Evolutionary conservation across 2,113 vertebrate species (phyloP), one percentile per base, ranked within the genome.

Genomic region (Ctenomys sociabilis): DNA sequence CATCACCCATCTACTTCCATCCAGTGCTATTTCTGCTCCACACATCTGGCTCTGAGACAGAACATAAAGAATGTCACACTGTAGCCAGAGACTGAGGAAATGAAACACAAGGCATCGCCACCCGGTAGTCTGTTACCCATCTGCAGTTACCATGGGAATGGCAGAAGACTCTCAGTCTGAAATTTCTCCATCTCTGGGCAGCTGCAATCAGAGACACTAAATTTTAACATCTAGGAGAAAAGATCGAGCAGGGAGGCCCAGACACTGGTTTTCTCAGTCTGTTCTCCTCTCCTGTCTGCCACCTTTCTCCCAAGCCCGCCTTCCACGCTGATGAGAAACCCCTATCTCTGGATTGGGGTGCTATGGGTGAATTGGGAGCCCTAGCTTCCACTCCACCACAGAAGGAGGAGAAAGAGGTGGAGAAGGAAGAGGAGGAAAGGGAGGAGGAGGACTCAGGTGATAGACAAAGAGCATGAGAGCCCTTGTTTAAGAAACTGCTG

Each of bases 281-380:
- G 28, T 9, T 35, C 35, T 57, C 1, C 5, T n/a, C 28, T 28
- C 26, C 52, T 40, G 26, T 30, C 81, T 43, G 0, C 2, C 1
- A 45, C 54, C 37, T 77, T 73, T 35, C 49, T 64, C 35, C 61
- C 14, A 3, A 37, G 6, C 54, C 45, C 0, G 22, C 43, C 6
- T 22, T 59, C 12, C 24, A 14, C 5, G 19, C n/a, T 28, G 6
- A 19, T 1, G 0, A 3, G 54, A 43, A 61, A 22, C 19, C 11
- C 24, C 49, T 61, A 17, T 2, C 35, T 26, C 64, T 30, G 16
- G 59, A 21, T 14, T 10, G 24, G 83, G 81, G 43, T 28, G 68
- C 49, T 2, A 0, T 1, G 28, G 28, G 7, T 22, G 35, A 17
- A 4, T 7, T 26, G 59, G 81, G 49, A 22, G 12, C 22, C 57